phyloP scores from a whole-genome alignment of 2,797 vertebrate species.

The Hoplostethus mediterraneus region DNA sequence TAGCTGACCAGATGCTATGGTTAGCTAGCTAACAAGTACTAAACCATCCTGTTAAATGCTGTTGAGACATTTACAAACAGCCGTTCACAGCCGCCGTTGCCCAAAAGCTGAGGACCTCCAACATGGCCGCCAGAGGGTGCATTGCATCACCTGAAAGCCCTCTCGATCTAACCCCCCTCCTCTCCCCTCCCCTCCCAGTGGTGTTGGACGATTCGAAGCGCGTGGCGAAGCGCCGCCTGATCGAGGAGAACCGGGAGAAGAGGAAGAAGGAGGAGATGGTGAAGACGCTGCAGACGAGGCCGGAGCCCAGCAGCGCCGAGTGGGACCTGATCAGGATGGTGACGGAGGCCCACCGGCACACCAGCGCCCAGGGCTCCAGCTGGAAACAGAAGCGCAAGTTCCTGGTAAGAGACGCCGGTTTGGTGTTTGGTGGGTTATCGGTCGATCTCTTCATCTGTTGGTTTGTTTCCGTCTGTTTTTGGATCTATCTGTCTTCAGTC shows the following conservation, averaged over 20 bases:
- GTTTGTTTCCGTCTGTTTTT: no score
- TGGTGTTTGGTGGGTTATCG: not conserved
- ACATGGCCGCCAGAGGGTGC: no score
- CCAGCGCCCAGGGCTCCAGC: slow-evolving; percentile 96
- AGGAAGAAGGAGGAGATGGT: slow-evolving; percentile 95
- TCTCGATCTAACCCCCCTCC: not conserved
- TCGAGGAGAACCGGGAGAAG: slow-evolving; percentile 96
- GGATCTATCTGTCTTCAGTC: no score
- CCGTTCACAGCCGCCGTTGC: no score
- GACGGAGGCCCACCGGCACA: slow-evolving; percentile 95
- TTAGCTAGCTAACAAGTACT: no score
- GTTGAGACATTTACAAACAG: no score
- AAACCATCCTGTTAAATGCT: no score
- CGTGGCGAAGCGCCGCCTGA: slow-evolving; percentile 96
- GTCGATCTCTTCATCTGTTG: no score
- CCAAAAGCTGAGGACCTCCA: no score
- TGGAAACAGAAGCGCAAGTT: slow-evolving; percentile 99
- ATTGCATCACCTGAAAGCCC: not conserved
- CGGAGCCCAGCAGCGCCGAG: slow-evolving; percentile 91
- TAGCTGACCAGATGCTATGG: no score
- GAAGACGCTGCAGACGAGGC: slow-evolving; percentile 91
- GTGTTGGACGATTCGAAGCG: slow-evolving; percentile 96
- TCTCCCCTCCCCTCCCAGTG: slow-evolving; percentile 80
- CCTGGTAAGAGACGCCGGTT: slow-evolving; percentile 84
- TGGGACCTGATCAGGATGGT: slow-evolving; percentile 96